Evolutionary conservation across 1,140 invertebrate species (phyloP), one percentile per base, ranked within the genome.

Genomic region (Anadara kagoshimensis): DNA sequence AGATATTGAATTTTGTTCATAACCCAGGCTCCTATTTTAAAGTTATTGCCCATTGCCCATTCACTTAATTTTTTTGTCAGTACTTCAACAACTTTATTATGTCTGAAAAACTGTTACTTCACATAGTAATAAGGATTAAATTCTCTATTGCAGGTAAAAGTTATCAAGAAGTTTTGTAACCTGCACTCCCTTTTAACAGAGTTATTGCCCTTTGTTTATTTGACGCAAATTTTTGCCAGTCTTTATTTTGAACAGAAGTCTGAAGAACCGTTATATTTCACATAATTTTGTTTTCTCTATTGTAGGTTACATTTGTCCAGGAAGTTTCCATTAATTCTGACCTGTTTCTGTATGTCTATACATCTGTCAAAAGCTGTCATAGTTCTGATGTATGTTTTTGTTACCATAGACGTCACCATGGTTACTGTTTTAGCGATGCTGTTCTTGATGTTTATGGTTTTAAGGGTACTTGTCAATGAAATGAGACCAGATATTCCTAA

Each of bases 231-330:
- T 20, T n/a, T 57, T 22, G 3, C 22, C 5, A 18, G 10, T 8
- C 20, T 24, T 56, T 56, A 8, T 57, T 24, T 7, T 14, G 20
- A 24, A 24, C 12, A n/a, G 14, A 29, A n/a, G 18, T 24, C 54
- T 20, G 12, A 24, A 24, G 5, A 57, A n/a, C 22, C 4, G 7
- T 24, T 10, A 24, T 10, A n/a, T 4, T 14, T 12, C 26, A 22
- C 20, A 53, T 49, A 16, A 24, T 47, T 12, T 18, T 24, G 7
- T 16, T 36, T 64, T 61, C 49, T 51, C n/a, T 53, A 16, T 67
- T 57, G 2, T 41, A 81, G 82, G 49, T 66, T 82, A 53, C 64
- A 82, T 16, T 45, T 78, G 0, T 67, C 78, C 16, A 71, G 75
- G 41, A 79, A 78, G 36, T 66, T 84, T 5, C 66, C 77, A 12